These are phyloP conservation scores for Camelus dromedarius DNA, from an alignment of 2,113 vertebrate species.

Conservation along the genomic window DNA sequence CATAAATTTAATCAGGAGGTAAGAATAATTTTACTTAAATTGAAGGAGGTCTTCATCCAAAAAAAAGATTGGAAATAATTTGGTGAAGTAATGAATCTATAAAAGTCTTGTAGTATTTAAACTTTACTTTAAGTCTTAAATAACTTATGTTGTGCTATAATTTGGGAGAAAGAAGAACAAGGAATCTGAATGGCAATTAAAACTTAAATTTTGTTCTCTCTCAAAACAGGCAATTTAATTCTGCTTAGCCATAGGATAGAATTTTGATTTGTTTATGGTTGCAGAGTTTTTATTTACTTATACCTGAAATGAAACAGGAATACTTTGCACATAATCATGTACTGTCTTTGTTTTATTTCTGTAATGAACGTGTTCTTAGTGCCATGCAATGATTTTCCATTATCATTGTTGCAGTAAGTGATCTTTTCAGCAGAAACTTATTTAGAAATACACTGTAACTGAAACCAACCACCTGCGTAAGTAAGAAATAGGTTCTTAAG, in stretches of 20 bases:
- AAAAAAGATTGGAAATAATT: conserved; percentile 41
- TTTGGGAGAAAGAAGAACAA: background rate
- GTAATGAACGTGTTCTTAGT: conserved; percentile 52
- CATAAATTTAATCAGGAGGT: conserved; percentile 95
- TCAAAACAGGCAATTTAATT: conserved; percentile 18
- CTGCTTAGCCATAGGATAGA: background rate
- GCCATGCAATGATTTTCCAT: background rate
- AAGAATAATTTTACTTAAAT: conserved; percentile 69
- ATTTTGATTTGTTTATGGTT: conserved; percentile 27
- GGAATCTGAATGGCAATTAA: background rate
- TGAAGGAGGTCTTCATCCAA: background rate
- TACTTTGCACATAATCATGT: background rate
- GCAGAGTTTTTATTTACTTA: background rate
- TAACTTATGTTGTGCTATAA: background rate
- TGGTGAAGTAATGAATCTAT: conserved; percentile 12
- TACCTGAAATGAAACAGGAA: background rate
- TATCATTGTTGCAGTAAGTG: background rate
- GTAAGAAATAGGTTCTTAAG: background rate
- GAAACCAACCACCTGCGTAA: background rate
- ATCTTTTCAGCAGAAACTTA: conserved; percentile 5
- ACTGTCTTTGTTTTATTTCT: background rate
- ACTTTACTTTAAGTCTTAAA: background rate
- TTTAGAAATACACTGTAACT: background rate
- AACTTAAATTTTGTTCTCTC: background rate
- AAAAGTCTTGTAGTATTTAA: conserved; percentile 28